Percentiles rank a stretch among this genome's conserved stretches.
Conservation (phyloP, 1,140 invertebrate genomes). For the Rhagoletis pomonella region DNA sequence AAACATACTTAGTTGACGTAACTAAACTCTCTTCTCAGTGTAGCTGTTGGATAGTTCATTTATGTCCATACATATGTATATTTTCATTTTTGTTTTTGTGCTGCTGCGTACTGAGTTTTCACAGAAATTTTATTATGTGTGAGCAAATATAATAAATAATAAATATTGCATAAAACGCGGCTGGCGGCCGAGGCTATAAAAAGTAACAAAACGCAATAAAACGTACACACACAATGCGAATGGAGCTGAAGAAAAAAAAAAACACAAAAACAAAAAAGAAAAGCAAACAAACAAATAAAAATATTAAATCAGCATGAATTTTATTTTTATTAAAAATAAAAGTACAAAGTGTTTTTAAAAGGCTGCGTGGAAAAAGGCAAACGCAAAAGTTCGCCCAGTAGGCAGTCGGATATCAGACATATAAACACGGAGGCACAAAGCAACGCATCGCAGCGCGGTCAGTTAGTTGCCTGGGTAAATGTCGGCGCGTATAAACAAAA, state of each 20-base stretch:
- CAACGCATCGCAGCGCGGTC: background rate
- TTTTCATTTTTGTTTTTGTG: background rate
- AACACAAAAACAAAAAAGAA: background rate
- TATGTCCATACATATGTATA: too few species aligned
- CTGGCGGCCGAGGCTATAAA: slow-evolving; percentile 6
- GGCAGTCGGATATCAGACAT: background rate
- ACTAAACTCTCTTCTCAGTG: background rate
- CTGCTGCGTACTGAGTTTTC: slow-evolving; percentile 13
- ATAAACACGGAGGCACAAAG: too few species aligned
- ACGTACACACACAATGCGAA: background rate
- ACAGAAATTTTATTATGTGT: slow-evolving; percentile 42
- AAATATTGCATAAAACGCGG: slow-evolving; percentile 30
- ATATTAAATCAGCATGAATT: too few species aligned
- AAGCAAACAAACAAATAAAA: background rate
- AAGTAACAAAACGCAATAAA: background rate
- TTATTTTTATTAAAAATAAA: background rate
- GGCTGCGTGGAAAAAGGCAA: slow-evolving; percentile 7
- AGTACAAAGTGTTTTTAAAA: background rate
- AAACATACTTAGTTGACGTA: too few species aligned
- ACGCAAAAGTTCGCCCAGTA: background rate
- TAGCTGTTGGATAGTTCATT: slow-evolving; percentile 12
- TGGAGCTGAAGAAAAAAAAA: background rate
- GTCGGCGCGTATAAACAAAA: background rate
- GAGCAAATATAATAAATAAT: slow-evolving; percentile 50
- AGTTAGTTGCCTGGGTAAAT: background rate